Percentiles rank a stretch among this genome's conserved stretches.
Conservation (phyloP, 2,888 invertebrate species). For the Dryadula phaetusa region DNA sequence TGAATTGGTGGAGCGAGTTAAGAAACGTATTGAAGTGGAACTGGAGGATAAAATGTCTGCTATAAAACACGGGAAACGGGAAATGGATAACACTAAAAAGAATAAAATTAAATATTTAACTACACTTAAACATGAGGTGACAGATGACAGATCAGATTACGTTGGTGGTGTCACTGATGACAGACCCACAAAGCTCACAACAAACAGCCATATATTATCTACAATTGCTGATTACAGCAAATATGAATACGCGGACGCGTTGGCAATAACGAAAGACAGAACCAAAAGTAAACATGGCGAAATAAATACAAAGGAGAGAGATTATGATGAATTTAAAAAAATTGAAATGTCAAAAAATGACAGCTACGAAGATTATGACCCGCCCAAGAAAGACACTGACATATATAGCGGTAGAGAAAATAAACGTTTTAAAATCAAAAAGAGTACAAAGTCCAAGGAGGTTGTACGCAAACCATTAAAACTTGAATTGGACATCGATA, state of each 20-base stretch:
- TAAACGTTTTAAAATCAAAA: slow-evolving; percentile 42
- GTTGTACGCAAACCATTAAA: slow-evolving; percentile 1
- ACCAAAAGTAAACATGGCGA: slow-evolving; percentile 16
- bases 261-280: background rate
- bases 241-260: slow-evolving; percentile 35
- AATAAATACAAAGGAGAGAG: slow-evolving; percentile 6
- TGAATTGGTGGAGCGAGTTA: slow-evolving; percentile 40
- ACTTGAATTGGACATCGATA: slow-evolving; percentile 15
- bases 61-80: background rate
- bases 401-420: slow-evolving; percentile 46
- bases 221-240: background rate
- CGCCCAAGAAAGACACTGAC: slow-evolving; percentile 54
- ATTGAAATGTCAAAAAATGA: slow-evolving; percentile 52
- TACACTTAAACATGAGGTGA: background rate
- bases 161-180: slow-evolving; percentile 27
- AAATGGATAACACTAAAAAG: background rate
- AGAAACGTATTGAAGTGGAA: slow-evolving; percentile 35
- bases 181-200: slow-evolving; percentile 28
- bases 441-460: slow-evolving; percentile 24
- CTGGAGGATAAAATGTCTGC: slow-evolving; percentile 23
- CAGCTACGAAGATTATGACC: slow-evolving; percentile 66
- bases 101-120: slow-evolving; percentile 3
- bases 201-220: background rate
- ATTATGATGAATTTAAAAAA: slow-evolving; percentile 46
- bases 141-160: slow-evolving; percentile 27